Base-by-base conservation (phyloP, 2,888 invertebrate species). In the Theristus sp. region DNA sequence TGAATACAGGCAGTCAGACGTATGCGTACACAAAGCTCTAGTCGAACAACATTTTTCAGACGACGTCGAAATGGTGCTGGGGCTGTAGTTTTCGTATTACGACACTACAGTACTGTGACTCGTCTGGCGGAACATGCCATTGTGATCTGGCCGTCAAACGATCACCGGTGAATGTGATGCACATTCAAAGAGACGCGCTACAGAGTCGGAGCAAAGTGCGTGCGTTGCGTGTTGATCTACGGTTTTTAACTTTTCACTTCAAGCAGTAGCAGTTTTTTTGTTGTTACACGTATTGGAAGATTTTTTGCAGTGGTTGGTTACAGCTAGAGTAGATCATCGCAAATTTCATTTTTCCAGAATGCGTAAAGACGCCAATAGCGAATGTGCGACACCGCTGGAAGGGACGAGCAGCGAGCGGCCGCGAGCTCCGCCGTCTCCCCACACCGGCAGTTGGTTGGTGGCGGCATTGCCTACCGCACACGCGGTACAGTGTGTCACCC, bases 61-160 rank as follows among this genome's bases (percentile, higher is more conserved):
- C 6, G 52, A 52, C 25, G 6, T n/a, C 52, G 25, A 22, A 10
- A 22, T 52, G 52, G 52, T 52, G 25, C 13, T n/a, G 6, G 13
- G 6, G n/a, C n/a, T 52, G 52, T 52, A n/a, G 52, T 25, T 22
- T n/a, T 10, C 22, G 10, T 6, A n/a, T 6, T 22, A n/a, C 52
- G 6, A 25, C 22, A 6, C 13, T 52, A n/a, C n/a, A 20, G 13
- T 17, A 10, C 22, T 6, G n/a, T 17, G 25, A 52, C n/a, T 24
- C 22, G 22, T 17, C 13, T 3, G 52, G 52, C n/a, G n/a, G n/a
- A n/a, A 52, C 25, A 24, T 81, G 24, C 80, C 82, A 1, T 73
- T 82, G 26, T 81, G n/a, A 82, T 69, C 70, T 82, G 59, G 80
- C 80, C 29, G 79, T 80, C 53, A 76, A 79, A 61, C 78, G 79